Conservation (phyloP, 2,113 vertebrate genomes). For the Cyphomyrus discorhynchus region DNA sequence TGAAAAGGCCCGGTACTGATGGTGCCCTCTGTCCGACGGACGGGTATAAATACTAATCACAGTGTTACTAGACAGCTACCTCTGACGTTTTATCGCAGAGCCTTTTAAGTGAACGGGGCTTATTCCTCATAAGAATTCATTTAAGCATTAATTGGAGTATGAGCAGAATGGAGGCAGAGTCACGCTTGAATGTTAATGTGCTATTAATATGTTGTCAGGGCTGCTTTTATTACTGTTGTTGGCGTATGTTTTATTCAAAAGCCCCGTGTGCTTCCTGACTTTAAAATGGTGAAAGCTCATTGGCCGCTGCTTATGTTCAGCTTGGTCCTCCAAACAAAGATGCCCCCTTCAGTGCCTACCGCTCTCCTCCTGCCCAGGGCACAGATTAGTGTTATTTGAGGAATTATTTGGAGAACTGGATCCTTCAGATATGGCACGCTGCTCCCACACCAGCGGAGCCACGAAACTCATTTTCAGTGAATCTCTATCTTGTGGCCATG, state of each 20-base stretch:
- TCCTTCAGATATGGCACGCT: background rate
- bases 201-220: conserved; percentile 36
- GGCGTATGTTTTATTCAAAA: background rate
- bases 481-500: background rate
- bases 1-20: conserved; percentile 30
- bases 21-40: conserved; percentile 28
- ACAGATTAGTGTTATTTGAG: background rate
- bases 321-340: background rate
- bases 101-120: conserved; percentile 35
- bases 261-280: background rate
- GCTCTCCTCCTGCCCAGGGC: background rate
- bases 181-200: conserved; percentile 36
- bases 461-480: background rate
- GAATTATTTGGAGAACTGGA: background rate
- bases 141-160: conserved; percentile 48
- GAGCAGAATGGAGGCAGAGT: conserved; percentile 33
- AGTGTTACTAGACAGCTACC: conserved; percentile 37
- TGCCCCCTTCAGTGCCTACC: background rate
- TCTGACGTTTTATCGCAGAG: conserved; percentile 32
- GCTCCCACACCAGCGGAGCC: background rate
- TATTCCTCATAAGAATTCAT: conserved; percentile 42
- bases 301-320: background rate
- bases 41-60: conserved; percentile 37
- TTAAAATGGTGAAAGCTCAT: background rate
- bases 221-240: background rate